These are phyloP conservation scores for Sigmodon hispidus DNA, from an alignment of 2,113 vertebrate genomes.

Conservation along the genomic window DNA sequence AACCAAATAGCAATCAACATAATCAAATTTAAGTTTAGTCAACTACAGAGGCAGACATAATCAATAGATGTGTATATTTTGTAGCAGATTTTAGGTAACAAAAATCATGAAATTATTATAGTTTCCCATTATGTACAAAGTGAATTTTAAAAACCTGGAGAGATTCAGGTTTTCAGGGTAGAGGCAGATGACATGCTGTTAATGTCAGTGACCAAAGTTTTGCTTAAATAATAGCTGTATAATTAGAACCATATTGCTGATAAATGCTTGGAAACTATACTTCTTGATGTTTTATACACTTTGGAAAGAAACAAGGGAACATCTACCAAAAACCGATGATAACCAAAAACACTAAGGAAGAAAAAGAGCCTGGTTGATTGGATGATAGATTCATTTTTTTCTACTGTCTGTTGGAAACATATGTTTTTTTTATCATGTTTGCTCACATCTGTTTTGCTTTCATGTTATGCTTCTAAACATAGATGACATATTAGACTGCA, in stretches of 20 bases:
- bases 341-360: background rate
- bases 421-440: background rate
- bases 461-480: background rate
- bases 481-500: background rate
- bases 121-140: background rate
- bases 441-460: background rate
- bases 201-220: slow-evolving; percentile 23
- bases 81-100: background rate
- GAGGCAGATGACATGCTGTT: slow-evolving; percentile 24
- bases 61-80: background rate
- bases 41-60: slow-evolving; percentile 75
- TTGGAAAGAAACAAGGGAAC: slow-evolving; percentile 17
- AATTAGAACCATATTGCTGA: background rate
- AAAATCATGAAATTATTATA: background rate
- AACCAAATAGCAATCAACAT: slow-evolving; percentile 74
- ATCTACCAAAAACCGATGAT: slow-evolving; percentile 17
- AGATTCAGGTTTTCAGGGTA: background rate
- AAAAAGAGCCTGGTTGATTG: background rate
- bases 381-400: background rate
- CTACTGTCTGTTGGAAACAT: background rate
- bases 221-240: slow-evolving; percentile 40
- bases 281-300: background rate
- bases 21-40: slow-evolving; percentile 77
- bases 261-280: background rate
- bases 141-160: background rate